Evolutionary conservation across 2,888 invertebrate genomes (phyloP), one percentile per base, ranked within the genome.

Genomic region (Ariolimax columbianus): DNA sequence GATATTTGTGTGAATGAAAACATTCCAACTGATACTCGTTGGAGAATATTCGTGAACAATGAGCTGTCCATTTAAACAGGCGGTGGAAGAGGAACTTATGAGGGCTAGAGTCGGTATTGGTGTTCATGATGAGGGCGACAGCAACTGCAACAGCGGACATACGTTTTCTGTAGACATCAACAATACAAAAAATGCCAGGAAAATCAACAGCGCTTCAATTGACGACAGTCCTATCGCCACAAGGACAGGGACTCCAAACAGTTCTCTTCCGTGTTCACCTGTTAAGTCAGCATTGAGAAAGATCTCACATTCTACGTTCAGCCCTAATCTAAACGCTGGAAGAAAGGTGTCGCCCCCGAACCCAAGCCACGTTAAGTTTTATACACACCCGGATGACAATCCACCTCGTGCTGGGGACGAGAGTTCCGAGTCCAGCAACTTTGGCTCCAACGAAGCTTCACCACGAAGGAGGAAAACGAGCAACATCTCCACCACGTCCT

Each of bases 401-500:
- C 38, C 38, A 0, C 36, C n/a, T 26, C 43, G 33, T 40, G 1
- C 72, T 19, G 55, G 40, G 23, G 77, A 82, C 14, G 68, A 77
- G 26, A 81, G 77, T 66, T 82, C 86, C 3, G 87, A 87, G 38
- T 81, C 87, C 59, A 83, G 83, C 43, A 87, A 83, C 66, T 73
- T 80, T 51, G 83, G 87, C 1, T 87, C 86, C 3, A 82, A 78
- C n/a, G 85, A 86, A 30, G 82, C 75, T 19, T 87, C 86, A n/a
- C 86, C 87, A 14, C 38, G 86, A 9, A 77, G 63, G 30, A 87
- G 91, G 40, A 91, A 91, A 85, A 88, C 87, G 36, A 91, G 91
- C 80, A 90, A 89, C 77, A 89, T 90, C 30, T 92, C 92, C 9
- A 89, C 86, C 11, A 86, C 89, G 3, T 91, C 91, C 6, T 91